Evolutionary conservation across 2,888 invertebrate genomes (phyloP).

Genomic region (Lithosia quadra): DNA sequence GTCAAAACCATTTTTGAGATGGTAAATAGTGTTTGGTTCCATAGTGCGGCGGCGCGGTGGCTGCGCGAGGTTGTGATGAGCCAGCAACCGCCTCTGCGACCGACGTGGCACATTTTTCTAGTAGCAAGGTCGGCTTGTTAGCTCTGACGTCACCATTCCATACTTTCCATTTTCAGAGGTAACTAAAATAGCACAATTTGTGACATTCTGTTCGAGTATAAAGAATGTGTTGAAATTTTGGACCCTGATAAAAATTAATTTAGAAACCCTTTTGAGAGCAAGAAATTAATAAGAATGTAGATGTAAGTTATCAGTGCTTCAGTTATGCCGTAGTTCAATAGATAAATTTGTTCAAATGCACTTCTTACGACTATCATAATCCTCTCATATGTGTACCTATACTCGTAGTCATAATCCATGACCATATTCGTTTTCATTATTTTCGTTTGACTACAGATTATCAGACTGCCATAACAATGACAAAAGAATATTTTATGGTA

Average conservation of each 20-base stretch:
- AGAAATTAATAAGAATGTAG: neutral
- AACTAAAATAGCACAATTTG: constrained; percentile 30
- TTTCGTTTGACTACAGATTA: neutral
- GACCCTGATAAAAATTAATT: neutral
- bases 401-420: neutral
- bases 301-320: neutral
- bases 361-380: no score
- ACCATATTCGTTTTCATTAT: neutral
- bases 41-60: constrained; percentile 55
- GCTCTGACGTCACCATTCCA: constrained; percentile 78
- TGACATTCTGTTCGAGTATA: neutral
- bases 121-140: constrained; percentile 84
- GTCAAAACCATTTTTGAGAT: no score
- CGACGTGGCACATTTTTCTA: constrained; percentile 87
- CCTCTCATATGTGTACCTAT: no score
- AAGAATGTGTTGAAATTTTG: neutral
- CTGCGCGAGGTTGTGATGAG: constrained; percentile 72
- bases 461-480: neutral
- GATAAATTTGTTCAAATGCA: neutral
- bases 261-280: neutral
- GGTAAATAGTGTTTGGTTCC: no score
- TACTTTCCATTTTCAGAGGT: constrained; percentile 75
- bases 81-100: constrained; percentile 72
- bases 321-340: neutral
- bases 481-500: no score